Evolutionary conservation across 2,797 vertebrate genomes (phyloP), one percentile per base, ranked within the genome.

Genomic region (Microctenopoma stevenorrisi): DNA sequence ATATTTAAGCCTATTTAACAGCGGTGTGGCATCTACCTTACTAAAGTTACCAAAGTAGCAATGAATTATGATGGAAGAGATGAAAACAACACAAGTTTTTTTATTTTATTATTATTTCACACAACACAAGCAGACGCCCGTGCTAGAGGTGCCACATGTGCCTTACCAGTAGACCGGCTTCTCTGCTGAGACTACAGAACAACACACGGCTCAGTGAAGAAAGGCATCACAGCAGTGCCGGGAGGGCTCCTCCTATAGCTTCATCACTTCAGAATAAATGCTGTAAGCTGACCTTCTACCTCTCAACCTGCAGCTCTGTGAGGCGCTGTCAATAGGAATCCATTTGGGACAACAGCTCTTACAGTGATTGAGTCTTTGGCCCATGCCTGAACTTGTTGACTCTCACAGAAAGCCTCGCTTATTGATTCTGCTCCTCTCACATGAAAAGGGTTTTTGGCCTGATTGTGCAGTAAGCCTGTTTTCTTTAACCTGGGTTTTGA

Each of bases 321-420:
- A 76, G 67, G 55, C 57, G 15, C 15, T 64, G 67, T 78, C 72
- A 88, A 50, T 67, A 60, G 64, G 69, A 82, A 83, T 81, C 68
- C 73, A 42, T 88, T 77, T 76, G 78, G 79, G 71, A 74, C 76
- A 86, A 58, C 80, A 78, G 68, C 74, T 78, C 71, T 76, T 72
- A 61, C 74, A 72, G 74, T 68, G 83, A 81, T 78, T 37, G 84
- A 79, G 75, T 78, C 64, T 66, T 68, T 63, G 76, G 81, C 79
- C 87, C 56, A 1, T 92, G 93, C 86, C 93, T 89, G 70, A 86
- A 92, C 93, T 89, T 90, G 93, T 89, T 82, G 83, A 86, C 83
- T 81, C 72, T 79, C 54, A 78, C 25, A 85, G 69, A 87, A 87
- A 89, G 82, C 63, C 69, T 63, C 51, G 72, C 64, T 76, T 78